Conservation (phyloP, 2,113 vertebrate genomes). For the Gallinago media region DNA sequence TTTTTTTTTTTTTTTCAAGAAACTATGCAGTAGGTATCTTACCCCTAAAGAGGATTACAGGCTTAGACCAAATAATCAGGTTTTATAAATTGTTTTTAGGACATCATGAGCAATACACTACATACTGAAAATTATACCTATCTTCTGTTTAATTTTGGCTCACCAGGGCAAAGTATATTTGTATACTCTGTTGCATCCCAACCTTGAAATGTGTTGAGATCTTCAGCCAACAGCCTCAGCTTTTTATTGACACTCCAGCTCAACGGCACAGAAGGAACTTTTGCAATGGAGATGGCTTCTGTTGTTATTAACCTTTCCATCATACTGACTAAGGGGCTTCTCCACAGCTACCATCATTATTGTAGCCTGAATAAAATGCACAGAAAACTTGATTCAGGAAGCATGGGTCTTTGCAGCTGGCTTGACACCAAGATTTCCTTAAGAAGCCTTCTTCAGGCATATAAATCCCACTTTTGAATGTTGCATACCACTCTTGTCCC, state of each 20-base stretch:
- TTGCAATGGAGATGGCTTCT: not conserved
- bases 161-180: not conserved
- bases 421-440: not conserved
- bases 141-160: not conserved
- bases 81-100: constrained; percentile 7
- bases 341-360: not conserved
- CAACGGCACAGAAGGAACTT: not conserved
- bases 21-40: not conserved
- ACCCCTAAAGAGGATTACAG: constrained; percentile 26
- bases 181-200: not conserved
- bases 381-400: not conserved
- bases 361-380: not conserved
- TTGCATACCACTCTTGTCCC: not conserved
- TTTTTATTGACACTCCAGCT: not conserved
- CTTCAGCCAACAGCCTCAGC: not conserved
- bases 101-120: not conserved
- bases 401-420: not conserved
- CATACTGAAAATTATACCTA: not conserved
- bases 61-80: constrained; percentile 6
- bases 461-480: not conserved
- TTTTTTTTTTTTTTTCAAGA: not conserved
- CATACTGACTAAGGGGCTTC: not conserved
- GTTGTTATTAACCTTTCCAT: not conserved
- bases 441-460: not conserved
- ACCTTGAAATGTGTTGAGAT: not conserved